phyloP scores from a whole-genome alignment of 1,140 invertebrate genomes.

The Drosophila miranda region DNA sequence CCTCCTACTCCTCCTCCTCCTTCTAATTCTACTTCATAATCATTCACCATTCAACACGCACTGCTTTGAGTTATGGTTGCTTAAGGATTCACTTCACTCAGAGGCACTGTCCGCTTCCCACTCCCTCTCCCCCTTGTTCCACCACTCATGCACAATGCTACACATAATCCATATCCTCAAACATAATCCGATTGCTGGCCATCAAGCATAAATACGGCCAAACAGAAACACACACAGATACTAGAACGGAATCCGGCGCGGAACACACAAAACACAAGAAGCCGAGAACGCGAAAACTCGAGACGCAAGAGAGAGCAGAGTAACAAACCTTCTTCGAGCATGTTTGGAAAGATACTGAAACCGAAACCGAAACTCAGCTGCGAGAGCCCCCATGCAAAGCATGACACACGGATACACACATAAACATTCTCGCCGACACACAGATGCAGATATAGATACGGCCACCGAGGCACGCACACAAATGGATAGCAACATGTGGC shows the following conservation, averaged over 20 bases:
- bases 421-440: background rate
- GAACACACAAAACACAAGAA: slow-evolving; percentile 27
- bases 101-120: no score
- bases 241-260: slow-evolving; percentile 52
- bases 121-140: background rate
- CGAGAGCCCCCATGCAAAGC: slow-evolving; percentile 60
- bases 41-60: no score
- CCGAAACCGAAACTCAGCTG: slow-evolving; percentile 30
- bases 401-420: slow-evolving; percentile 25
- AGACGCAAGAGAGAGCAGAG: slow-evolving; percentile 23
- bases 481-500: slow-evolving; percentile 67
- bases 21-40: no score
- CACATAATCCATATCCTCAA: slow-evolving; percentile 28
- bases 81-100: no score
- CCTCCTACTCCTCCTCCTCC: no score
- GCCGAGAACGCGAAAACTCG: background rate
- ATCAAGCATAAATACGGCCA: slow-evolving; percentile 44
- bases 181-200: slow-evolving; percentile 49
- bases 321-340: slow-evolving; percentile 82
- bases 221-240: slow-evolving; percentile 12
- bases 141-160: background rate
- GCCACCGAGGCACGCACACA: slow-evolving; percentile 17
- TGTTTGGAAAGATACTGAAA: slow-evolving; percentile 77
- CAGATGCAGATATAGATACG: slow-evolving; percentile 5
- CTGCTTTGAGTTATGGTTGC: no score